A percentile compares a stretch with the other conserved stretches of the same genome.
phyloP scores from a whole-genome alignment of 2,888 invertebrate genomes.

The Caenorhabditis afra region DNA sequence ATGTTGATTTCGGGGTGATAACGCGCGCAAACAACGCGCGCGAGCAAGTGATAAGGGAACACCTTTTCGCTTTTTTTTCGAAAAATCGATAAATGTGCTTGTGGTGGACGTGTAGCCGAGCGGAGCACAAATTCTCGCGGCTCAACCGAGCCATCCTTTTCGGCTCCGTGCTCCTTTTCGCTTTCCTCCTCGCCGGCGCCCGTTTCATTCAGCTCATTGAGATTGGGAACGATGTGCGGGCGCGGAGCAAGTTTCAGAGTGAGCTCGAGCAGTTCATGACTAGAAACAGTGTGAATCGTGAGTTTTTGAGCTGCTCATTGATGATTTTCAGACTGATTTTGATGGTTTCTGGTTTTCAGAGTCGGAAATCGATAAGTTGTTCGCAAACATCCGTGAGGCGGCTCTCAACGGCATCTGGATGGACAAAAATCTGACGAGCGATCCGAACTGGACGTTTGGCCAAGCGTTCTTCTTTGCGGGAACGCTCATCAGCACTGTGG shows the following conservation, averaged over 20 bases:
- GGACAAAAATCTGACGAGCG: constrained; percentile 87
- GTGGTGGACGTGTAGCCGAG: constrained; percentile 42
- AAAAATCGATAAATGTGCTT: constrained; percentile 51
- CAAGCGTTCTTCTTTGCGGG: constrained; percentile 92
- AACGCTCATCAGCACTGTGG: constrained; percentile 92
- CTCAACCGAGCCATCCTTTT: constrained; percentile 52
- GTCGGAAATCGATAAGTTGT: constrained; percentile 73
- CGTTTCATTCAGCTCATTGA: constrained; percentile 86
- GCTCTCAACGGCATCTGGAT: constrained; percentile 82
- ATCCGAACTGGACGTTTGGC: constrained; percentile 92
- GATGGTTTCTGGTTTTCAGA: no score
- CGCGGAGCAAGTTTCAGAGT: constrained; percentile 83
- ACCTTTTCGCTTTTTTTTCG: not conserved
- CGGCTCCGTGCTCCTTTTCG: constrained; percentile 31
- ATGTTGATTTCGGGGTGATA: not conserved
- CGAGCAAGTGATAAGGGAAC: constrained; percentile 3
- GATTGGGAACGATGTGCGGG: constrained; percentile 82
- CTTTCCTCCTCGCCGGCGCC: constrained; percentile 85
- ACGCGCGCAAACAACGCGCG: not conserved
- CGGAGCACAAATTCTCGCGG: constrained; percentile 46
- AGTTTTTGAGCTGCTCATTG: constrained; percentile 29
- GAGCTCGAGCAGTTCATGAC: constrained; percentile 85
- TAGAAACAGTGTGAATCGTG: constrained; percentile 80
- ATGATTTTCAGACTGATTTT: no score
- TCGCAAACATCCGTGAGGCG: constrained; percentile 74